phyloP scores from a whole-genome alignment of 1,140 invertebrate species.

The Cydia amplana region DNA sequence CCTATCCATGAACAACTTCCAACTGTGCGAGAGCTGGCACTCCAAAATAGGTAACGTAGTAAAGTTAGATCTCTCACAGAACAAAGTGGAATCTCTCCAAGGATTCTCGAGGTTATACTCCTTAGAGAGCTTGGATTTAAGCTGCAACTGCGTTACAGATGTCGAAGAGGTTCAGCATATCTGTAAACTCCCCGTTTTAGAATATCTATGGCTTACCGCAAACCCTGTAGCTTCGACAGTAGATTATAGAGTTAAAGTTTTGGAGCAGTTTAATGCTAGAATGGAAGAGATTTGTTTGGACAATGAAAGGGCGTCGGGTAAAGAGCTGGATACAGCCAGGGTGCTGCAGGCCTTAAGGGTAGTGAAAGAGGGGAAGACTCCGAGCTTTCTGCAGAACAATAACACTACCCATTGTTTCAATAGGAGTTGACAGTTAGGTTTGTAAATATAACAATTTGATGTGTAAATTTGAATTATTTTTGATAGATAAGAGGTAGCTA shows the following conservation, averaged over 20 bases:
- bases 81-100: constrained; percentile 87
- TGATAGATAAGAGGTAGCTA: neutral
- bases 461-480: neutral
- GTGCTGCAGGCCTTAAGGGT: constrained; percentile 91
- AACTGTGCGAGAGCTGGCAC: constrained; percentile 87
- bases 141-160: constrained; percentile 90
- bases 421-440: constrained; percentile 60
- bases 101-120: constrained; percentile 92
- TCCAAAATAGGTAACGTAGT: constrained; percentile 93
- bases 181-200: constrained; percentile 90
- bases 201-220: constrained; percentile 90
- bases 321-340: constrained; percentile 94
- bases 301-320: constrained; percentile 91
- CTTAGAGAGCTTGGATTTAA: constrained; percentile 91
- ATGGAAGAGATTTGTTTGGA: constrained; percentile 90
- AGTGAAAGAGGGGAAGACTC: constrained; percentile 75
- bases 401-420: constrained; percentile 68
- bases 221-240: constrained; percentile 92
- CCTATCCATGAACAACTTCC: constrained; percentile 88
- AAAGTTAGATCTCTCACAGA: constrained; percentile 92
- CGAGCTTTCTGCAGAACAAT: constrained; percentile 70
- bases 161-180: constrained; percentile 91
- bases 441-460: neutral
- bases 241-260: constrained; percentile 94
- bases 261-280: constrained; percentile 89